Evolutionary conservation across 2,113 vertebrate species (phyloP).

Genomic region (Sula dactylatra): DNA sequence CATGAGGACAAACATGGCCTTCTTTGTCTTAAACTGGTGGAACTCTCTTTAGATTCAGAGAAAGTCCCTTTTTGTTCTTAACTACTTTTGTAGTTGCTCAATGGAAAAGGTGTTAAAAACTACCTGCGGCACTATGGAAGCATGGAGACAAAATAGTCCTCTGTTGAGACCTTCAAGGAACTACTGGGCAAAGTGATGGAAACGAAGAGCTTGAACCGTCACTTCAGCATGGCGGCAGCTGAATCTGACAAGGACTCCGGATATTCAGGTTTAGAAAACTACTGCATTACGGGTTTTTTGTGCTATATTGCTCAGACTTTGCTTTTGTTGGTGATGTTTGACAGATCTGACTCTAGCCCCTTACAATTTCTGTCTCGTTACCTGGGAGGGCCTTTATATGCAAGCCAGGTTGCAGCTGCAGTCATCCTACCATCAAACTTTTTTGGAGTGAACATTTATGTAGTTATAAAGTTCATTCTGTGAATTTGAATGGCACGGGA

Average conservation of each 20-base stretch:
- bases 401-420: not conserved
- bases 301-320: not conserved
- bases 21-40: not conserved
- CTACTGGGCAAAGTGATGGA: conserved; percentile 31
- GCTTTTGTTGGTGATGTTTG: not conserved
- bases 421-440: not conserved
- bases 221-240: conserved; percentile 14
- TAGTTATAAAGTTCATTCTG: not conserved
- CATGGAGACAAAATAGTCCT: conserved; percentile 13
- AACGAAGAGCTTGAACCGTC: conserved; percentile 52
- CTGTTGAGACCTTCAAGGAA: conserved; percentile 23
- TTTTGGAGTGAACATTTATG: not conserved
- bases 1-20: accelerated
- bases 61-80: not conserved
- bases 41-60: not conserved
- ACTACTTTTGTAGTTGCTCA: conserved; percentile 19
- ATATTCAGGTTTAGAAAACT: conserved; percentile 82
- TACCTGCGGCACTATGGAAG: not conserved
- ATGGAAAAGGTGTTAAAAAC: not conserved
- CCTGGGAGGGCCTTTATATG: not conserved
- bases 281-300: not conserved
- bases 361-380: not conserved
- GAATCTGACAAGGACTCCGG: conserved; percentile 88
- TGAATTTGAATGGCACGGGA: not conserved
- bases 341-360: not conserved